Conservation (phyloP, 1,140 invertebrate genomes). For the Carcinoscorpius rotundicauda region DNA sequence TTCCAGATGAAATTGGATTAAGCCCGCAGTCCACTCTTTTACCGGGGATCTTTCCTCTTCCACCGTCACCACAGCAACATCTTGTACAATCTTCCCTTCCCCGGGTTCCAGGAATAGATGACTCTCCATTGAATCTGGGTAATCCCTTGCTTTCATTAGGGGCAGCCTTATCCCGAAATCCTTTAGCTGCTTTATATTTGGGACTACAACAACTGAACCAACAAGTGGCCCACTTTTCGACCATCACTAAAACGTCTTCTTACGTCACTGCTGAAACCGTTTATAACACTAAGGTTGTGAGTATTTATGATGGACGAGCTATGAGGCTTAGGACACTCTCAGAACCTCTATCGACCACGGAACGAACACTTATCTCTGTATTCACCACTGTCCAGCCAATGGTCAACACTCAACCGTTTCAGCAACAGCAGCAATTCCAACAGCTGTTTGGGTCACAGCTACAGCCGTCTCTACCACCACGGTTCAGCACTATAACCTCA, state of each 20-base stretch:
- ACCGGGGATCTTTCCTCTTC: constrained; percentile 17
- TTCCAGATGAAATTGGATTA: constrained; percentile 13
- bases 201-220: constrained; percentile 20
- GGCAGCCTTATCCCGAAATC: constrained; percentile 23
- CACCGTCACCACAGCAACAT: background rate
- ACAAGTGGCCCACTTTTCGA: constrained; percentile 21
- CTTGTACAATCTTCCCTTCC: constrained; percentile 47
- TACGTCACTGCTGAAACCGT: constrained; percentile 27
- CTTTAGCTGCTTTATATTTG: constrained; percentile 19
- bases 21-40: constrained; percentile 11
- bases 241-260: constrained; percentile 24
- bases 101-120: constrained; percentile 10
- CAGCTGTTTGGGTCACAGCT: constrained; percentile 17
- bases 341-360: constrained; percentile 23
- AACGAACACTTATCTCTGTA: constrained; percentile 22
- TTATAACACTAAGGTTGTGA: constrained; percentile 26
- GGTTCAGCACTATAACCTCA: constrained; percentile 17
- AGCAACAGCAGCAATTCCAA: constrained; percentile 22
- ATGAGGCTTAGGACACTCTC: constrained; percentile 24
- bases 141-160: constrained; percentile 18
- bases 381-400: constrained; percentile 24
- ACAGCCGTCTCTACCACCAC: constrained; percentile 5
- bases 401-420: constrained; percentile 17
- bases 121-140: constrained; percentile 16
- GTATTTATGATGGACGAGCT: constrained; percentile 28